Evolutionary conservation across 2,888 invertebrate genomes (phyloP), one percentile per base, ranked within the genome.

Genomic region (Cerceris rybyensis): DNA sequence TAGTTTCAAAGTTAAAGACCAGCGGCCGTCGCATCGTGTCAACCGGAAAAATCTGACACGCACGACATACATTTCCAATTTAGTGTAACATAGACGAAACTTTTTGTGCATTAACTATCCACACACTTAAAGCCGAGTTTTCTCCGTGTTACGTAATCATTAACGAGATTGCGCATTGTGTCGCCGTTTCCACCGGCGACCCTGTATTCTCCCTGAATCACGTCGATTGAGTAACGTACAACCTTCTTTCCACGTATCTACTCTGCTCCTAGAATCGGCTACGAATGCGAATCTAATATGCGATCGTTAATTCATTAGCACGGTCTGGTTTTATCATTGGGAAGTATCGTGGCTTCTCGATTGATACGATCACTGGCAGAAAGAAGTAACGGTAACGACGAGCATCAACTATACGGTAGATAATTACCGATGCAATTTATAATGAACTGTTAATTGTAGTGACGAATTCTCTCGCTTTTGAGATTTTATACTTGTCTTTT

Each of bases 61-160:
- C 42, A 28, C 59, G 59, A 70, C 79, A 61, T 16, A 70, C 68
- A 70, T 75, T 77, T 65, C 64, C 55, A 65, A 82, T 80, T 70
- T 54, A 9, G 14, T 11, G 42, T 60, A 43, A 55, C 61, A 60
- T 57, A 70, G 28, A 63, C 67, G 43, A 57, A 59, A 66, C 57
- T 71, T 76, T 82, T 76, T 65, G 71, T 50, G 52, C 14, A 43
- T 66, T 46, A 57, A 14, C 43, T 52, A 28, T 28, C 28, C 28
- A 28, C 43, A 57, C 66, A 61, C 50, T 77, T 60, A 74, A 74
- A 58, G 57, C 52, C 28, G 28, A 11, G 50, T 78, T 77, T 80
- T 59, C 78, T 72, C 71, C 28, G 9, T 75, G 75, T 84, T 79
- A 79, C 81, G 60, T 55, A 82, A 75, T 64, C 82, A 74, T 78